A percentile compares a stretch with the other conserved stretches of the same genome.
Conservation (phyloP, 2,888 invertebrate species). For the Luffia ferchaultella region DNA sequence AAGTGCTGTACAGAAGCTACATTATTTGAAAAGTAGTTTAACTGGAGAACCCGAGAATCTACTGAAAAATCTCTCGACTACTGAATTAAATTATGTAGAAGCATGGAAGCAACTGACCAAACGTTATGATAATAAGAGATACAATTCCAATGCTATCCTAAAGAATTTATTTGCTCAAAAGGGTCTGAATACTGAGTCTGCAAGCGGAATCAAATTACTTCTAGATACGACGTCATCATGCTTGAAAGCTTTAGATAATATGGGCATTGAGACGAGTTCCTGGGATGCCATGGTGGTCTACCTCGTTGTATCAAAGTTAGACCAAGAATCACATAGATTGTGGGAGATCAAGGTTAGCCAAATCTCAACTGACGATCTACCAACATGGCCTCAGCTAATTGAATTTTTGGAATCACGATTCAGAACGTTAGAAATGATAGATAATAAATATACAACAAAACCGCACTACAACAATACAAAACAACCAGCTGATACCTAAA, state of each 20-base stretch:
- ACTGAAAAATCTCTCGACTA: slow-evolving; percentile 13
- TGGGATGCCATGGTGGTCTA: slow-evolving; percentile 13
- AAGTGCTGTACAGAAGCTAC: too few species aligned
- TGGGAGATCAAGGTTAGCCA: slow-evolving; percentile 14
- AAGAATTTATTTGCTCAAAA: slow-evolving; percentile 13
- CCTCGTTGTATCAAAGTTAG: slow-evolving; percentile 15
- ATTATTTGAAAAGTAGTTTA: slow-evolving; percentile 17
- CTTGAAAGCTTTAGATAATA: slow-evolving; percentile 12
- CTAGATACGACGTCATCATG: slow-evolving; percentile 13
- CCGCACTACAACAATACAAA: not conserved
- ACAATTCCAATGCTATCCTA: slow-evolving; percentile 14
- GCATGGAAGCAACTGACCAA: slow-evolving; percentile 14
- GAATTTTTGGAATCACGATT: slow-evolving; percentile 11
- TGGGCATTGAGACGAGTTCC: slow-evolving; percentile 8
- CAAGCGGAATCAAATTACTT: slow-evolving; percentile 9
- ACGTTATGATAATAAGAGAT: slow-evolving; percentile 17
- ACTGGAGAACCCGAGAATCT: slow-evolving; percentile 13
- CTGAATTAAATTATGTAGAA: slow-evolving; percentile 14
- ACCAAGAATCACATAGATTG: slow-evolving; percentile 14
- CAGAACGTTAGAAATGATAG: slow-evolving; percentile 10
- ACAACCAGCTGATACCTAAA: slow-evolving; percentile 5
- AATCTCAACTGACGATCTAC: not conserved
- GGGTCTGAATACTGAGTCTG: slow-evolving; percentile 11
- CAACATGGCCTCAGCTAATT: slow-evolving; percentile 6
- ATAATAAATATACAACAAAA: slow-evolving; percentile 3